Evolutionary conservation across 2,113 vertebrate genomes (phyloP).

Genomic region (Hippolais icterina): DNA sequence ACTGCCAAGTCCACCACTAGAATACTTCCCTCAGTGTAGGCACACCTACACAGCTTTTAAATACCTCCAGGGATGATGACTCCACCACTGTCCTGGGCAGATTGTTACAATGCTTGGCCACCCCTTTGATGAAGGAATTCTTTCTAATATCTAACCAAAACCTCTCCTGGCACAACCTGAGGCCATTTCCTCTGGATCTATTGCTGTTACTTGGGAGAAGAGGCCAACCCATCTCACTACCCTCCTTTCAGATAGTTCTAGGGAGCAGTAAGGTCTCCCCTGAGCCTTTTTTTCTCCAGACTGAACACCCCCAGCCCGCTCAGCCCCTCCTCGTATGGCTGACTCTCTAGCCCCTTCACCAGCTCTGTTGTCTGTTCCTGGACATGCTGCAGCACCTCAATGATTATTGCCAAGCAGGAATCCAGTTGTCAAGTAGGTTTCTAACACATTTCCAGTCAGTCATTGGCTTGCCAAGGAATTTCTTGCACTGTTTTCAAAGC

Average conservation of each 20-base stretch:
- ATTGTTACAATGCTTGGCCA: neutral
- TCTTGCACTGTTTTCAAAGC: neutral
- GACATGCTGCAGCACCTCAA: accelerated
- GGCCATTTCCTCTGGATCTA: neutral
- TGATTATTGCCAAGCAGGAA: neutral
- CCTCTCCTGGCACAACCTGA: neutral
- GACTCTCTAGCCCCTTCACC: neutral
- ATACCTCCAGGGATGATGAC: neutral
- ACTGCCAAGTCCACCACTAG: neutral
- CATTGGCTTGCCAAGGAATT: neutral
- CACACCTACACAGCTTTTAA: neutral
- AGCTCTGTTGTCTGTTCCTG: neutral
- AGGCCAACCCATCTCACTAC: neutral
- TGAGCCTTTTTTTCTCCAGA: neutral
- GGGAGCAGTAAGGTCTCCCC: neutral
- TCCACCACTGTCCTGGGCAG: neutral
- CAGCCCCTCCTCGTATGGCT: neutral
- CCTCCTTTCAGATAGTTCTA: neutral
- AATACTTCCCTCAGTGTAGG: neutral
- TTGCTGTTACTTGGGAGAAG: neutral
- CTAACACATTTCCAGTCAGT: neutral
- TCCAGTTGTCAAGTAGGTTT: neutral
- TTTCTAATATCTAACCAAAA: neutral
- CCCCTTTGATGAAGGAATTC: neutral
- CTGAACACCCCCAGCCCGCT: neutral